phyloP scores from a whole-genome alignment of 2,888 invertebrate species.

The Podotricha telesiphe region DNA sequence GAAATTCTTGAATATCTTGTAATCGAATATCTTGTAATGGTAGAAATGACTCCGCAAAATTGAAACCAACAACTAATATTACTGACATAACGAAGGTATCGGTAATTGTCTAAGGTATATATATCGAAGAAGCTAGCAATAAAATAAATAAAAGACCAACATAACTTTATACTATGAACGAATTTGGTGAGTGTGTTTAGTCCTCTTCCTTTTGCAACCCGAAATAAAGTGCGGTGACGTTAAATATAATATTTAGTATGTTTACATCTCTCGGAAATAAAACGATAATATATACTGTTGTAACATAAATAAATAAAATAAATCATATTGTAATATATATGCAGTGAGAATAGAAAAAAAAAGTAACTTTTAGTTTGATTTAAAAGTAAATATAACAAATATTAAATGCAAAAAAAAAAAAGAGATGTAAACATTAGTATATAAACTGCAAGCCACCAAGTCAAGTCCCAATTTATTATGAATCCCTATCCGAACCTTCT shows the following conservation, averaged over 20 bases:
- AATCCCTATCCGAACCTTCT: constrained; percentile 70
- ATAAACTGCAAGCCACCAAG: constrained; percentile 43
- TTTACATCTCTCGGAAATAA: constrained; percentile 40
- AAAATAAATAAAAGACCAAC: constrained; percentile 37
- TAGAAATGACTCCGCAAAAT: constrained; percentile 46
- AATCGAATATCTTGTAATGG: too few relatives aligned
- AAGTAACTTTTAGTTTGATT: too few relatives aligned
- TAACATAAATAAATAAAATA: not conserved
- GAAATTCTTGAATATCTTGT: not conserved
- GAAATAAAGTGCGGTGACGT: constrained; percentile 45
- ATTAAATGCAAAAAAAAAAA: not conserved
- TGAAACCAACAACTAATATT: constrained; percentile 27
- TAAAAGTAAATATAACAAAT: too few relatives aligned
- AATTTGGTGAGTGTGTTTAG: constrained; percentile 42
- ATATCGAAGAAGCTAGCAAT: constrained; percentile 43
- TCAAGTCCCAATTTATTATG: constrained; percentile 43
- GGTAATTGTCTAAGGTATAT: constrained; percentile 35
- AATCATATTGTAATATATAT: not conserved
- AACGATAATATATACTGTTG: not conserved
- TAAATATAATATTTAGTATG: constrained; percentile 35
- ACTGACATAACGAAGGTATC: constrained; percentile 33
- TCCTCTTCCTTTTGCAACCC: constrained; percentile 45
- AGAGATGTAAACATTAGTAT: constrained; percentile 39
- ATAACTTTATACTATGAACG: constrained; percentile 39
- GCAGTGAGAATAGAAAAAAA: too few relatives aligned